phyloP scores from a whole-genome alignment of 92 coral and sea anemone genomes.

The Phymanthus crucifer region DNA sequence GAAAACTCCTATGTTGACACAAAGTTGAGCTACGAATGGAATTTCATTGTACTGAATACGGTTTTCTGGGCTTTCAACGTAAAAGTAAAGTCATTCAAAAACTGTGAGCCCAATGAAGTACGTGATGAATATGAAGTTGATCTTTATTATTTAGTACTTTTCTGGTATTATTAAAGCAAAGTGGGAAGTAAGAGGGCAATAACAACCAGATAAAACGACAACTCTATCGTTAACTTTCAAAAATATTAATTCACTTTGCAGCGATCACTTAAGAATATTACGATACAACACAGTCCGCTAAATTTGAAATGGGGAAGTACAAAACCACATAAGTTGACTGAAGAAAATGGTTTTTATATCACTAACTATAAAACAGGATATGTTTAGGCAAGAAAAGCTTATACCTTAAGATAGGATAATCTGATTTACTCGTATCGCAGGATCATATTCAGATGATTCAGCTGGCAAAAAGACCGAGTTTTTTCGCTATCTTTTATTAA shows the following conservation, averaged over 20 bases:
- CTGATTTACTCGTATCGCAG: no score
- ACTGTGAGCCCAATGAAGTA: neutral
- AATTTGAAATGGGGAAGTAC: no score
- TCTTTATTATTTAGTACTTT: neutral
- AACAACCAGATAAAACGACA: neutral
- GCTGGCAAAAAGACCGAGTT: no score
- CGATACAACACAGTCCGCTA: no score
- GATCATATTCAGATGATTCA: no score
- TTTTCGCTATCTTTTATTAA: no score
- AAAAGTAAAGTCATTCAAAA: neutral
- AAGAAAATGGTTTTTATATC: no score
- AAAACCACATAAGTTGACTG: no score
- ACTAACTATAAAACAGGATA: no score
- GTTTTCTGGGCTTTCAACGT: neutral
- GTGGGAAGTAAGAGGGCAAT: neutral
- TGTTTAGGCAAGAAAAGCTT: no score
- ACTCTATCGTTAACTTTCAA: neutral
- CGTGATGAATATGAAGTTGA: neutral
- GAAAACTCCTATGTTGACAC: no score
- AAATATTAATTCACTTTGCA: neutral
- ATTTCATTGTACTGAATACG: neutral
- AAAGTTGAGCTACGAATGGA: neutral
- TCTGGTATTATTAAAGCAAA: neutral
- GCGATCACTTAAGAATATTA: neutral
- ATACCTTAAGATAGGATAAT: no score